Evolutionary conservation across 2,113 vertebrate genomes (phyloP).

Genomic region (Cariama cristata): DNA sequence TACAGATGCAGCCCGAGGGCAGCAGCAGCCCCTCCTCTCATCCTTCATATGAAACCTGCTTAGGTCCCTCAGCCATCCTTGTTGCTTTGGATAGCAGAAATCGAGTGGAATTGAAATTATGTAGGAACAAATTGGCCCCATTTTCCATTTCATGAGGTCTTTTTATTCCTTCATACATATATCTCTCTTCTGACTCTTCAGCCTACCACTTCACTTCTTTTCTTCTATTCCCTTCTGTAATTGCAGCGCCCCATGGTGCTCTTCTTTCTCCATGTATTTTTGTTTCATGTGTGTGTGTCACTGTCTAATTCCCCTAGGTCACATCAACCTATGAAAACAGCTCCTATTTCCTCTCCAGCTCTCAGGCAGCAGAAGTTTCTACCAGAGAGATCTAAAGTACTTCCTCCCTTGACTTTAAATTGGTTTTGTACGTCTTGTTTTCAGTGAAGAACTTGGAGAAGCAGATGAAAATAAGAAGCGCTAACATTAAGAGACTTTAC

Average conservation of each 20-base stretch:
- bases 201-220: background rate
- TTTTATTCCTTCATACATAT: background rate
- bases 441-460: background rate
- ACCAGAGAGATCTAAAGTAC: background rate
- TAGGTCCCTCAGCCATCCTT: background rate
- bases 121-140: fast-evolving
- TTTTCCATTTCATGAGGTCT: background rate
- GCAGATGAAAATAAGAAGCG: background rate
- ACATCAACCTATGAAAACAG: background rate
- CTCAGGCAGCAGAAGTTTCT: background rate
- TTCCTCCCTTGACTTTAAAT: background rate
- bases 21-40: background rate
- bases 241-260: background rate
- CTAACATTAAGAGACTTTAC: background rate
- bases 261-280: background rate
- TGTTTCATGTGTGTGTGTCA: background rate
- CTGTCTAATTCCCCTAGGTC: background rate
- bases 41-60: background rate
- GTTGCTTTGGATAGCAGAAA: background rate
- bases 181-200: background rate
- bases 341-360: background rate
- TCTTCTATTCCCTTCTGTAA: background rate
- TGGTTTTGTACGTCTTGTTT: background rate
- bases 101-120: background rate
- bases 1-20: background rate